Conservation (phyloP, 2,113 vertebrate species). For the Spheniscus mendiculus region DNA sequence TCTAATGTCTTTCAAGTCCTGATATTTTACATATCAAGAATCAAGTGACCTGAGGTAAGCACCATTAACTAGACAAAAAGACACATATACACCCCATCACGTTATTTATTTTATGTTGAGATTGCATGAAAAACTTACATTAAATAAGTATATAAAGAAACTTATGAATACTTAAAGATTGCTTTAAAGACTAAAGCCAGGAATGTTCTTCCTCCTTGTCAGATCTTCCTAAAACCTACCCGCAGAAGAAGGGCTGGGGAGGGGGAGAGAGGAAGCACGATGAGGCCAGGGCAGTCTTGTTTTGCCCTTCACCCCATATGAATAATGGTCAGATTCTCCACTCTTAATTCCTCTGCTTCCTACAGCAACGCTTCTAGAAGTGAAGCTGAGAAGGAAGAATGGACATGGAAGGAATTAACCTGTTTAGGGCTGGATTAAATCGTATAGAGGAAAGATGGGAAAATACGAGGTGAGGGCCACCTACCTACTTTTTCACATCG, state of each 20-base stretch:
- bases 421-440: background rate
- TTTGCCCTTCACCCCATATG: background rate
- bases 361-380: background rate
- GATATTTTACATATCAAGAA: background rate
- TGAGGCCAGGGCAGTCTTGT: background rate
- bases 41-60: background rate
- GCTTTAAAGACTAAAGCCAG: background rate
- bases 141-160: background rate
- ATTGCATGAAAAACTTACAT: background rate
- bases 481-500: background rate
- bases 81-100: accelerated
- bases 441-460: background rate
- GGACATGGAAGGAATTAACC: background rate
- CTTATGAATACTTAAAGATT: background rate
- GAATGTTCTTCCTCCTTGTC: background rate
- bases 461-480: background rate
- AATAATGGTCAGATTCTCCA: background rate
- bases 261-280: background rate
- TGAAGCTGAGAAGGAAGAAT: background rate
- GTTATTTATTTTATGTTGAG: background rate
- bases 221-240: background rate
- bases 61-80: background rate
- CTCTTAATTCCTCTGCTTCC: background rate
- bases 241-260: background rate
- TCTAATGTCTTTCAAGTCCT: background rate